These are phyloP conservation scores for Bombus cullumanus DNA, from an alignment of 1,140 invertebrate species.

Conservation along the genomic window DNA sequence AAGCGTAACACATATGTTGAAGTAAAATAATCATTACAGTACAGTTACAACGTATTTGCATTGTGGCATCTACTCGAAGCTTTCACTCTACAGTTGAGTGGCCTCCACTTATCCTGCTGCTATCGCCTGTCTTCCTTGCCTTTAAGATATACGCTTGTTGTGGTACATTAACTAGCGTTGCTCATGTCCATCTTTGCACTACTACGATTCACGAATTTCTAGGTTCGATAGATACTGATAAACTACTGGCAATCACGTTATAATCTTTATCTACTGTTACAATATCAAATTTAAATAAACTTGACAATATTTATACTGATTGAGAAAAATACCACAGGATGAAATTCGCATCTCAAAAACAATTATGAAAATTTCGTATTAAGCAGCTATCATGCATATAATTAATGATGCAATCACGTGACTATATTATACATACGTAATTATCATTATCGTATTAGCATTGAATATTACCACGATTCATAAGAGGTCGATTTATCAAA, in stretches of 20 bases:
- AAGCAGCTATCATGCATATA: not conserved
- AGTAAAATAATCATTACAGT: conserved; percentile 3
- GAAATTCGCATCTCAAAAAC: not conserved
- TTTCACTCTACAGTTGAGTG: conserved; percentile 20
- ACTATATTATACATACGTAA: not conserved
- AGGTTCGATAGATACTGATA: not conserved
- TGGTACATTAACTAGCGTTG: not conserved
- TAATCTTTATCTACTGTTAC: not conserved
- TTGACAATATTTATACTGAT: no score
- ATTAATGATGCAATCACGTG: not conserved
- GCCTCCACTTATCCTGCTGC: conserved; percentile 17
- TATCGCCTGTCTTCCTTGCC: conserved; percentile 10
- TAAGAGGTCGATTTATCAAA: not conserved
- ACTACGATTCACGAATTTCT: not conserved
- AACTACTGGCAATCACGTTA: no score
- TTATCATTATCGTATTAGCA: conserved; percentile 20
- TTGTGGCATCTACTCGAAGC: not conserved
- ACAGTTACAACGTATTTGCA: conserved; percentile 15
- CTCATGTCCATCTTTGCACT: not conserved
- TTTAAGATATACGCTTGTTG: conserved; percentile 1
- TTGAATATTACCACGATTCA: conserved; percentile 24
- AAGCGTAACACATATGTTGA: not conserved
- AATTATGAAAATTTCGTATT: not conserved
- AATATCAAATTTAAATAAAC: not conserved
- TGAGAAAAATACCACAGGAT: not conserved